These are phyloP conservation scores for Sternotherus odoratus DNA, from an alignment of 2,797 vertebrate species.

Conservation along the genomic window DNA sequence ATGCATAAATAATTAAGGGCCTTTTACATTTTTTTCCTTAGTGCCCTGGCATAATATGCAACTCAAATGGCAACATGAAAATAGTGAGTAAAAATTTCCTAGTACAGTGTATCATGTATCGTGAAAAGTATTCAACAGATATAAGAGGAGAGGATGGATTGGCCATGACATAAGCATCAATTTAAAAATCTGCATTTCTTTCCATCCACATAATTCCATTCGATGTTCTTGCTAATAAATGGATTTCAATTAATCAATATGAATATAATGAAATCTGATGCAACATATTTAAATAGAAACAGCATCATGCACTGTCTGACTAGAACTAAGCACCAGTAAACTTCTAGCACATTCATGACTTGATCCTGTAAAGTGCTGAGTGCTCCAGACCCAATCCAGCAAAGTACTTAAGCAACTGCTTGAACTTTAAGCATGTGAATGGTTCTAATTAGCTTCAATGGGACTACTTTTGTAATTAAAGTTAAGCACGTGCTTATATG, in stretches of 20 bases:
- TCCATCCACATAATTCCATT: neutral
- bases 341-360: neutral
- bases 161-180: neutral
- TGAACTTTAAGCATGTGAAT: neutral
- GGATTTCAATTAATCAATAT: neutral
- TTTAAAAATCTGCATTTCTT: neutral
- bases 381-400: neutral
- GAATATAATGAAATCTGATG: neutral
- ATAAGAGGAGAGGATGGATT: neutral
- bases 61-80: neutral
- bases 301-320: neutral
- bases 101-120: neutral
- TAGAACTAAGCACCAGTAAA: neutral
- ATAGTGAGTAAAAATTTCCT: neutral
- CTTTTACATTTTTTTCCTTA: neutral
- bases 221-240: neutral
- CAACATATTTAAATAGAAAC: neutral
- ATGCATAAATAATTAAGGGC: neutral
- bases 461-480: neutral
- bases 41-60: neutral
- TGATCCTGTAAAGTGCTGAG: neutral
- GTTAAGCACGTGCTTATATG: neutral
- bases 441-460: neutral
- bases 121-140: neutral
- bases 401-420: neutral